A percentile compares a stretch with the other conserved stretches of the same genome.
Conservation (phyloP, 2,113 vertebrate genomes). For the Triplophysa siluroides region DNA sequence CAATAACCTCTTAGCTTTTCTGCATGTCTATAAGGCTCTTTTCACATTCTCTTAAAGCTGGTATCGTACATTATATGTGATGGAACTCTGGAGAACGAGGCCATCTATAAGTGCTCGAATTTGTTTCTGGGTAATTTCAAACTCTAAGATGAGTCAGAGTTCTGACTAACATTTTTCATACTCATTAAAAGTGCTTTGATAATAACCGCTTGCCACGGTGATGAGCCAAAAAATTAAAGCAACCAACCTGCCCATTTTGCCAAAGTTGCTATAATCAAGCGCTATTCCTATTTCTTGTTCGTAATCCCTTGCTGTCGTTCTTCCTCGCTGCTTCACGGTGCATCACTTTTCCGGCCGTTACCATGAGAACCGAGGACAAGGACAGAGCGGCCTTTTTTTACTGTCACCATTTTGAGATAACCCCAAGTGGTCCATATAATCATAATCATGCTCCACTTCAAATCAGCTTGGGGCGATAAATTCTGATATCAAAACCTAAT, state of each 20-base stretch:
- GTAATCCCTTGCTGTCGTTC: conserved; percentile 3
- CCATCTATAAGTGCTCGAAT: background rate
- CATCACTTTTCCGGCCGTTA: conserved; percentile 33
- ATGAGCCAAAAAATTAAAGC: background rate
- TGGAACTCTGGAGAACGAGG: background rate
- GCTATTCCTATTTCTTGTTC: background rate
- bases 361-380: conserved; percentile 24
- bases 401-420: conserved; percentile 18
- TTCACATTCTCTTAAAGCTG: background rate
- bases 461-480: conserved; percentile 16
- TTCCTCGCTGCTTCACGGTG: conserved; percentile 22
- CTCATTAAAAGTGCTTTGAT: background rate
- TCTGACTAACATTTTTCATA: conserved; percentile 13
- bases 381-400: background rate
- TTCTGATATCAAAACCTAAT: conserved; percentile 16
- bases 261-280: conserved; percentile 4
- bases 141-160: background rate
- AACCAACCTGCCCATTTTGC: conserved; percentile 6
- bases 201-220: background rate
- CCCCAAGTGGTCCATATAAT: conserved; percentile 30
- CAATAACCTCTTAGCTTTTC: conserved; percentile 3
- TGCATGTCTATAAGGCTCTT: background rate
- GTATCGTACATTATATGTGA: background rate
- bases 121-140: background rate
- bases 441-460: conserved; percentile 12